Conservation (phyloP, 2,113 vertebrate species). For the Takifugu bimaculatus region DNA sequence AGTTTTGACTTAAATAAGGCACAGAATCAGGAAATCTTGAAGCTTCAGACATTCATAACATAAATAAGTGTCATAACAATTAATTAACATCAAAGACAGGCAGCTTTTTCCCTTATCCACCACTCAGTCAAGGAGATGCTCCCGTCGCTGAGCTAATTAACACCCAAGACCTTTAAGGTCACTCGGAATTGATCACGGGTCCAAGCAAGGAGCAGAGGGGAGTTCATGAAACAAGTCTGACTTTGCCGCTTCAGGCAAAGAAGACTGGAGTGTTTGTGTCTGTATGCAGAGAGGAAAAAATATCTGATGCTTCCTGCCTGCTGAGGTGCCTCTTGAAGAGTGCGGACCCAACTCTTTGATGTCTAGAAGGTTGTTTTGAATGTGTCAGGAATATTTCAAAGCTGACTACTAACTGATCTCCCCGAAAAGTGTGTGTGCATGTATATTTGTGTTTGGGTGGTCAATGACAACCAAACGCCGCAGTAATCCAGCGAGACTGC, state of each 20-base stretch:
- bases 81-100: no score
- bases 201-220: no score
- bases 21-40: no score
- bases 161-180: slow-evolving; percentile 1
- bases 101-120: no score
- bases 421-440: neutral
- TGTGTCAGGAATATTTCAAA: slow-evolving; percentile 59
- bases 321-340: slow-evolving; percentile 53
- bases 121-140: neutral
- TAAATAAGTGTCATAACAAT: no score
- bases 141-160: neutral
- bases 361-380: slow-evolving; percentile 56
- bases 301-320: slow-evolving; percentile 40
- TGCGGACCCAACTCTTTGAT: slow-evolving; percentile 58
- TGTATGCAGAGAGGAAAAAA: slow-evolving; percentile 34
- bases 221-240: slow-evolving; percentile 24
- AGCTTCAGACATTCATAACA: no score
- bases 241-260: slow-evolving; percentile 29
- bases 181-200: slow-evolving; percentile 26
- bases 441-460: no score
- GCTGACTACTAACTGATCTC: slow-evolving; percentile 35
- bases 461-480: no score
- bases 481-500: slow-evolving; percentile 4
- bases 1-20: no score
- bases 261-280: slow-evolving; percentile 37